Base-by-base conservation (phyloP, 2,113 vertebrate species). In the Odocoileus virginianus region DNA sequence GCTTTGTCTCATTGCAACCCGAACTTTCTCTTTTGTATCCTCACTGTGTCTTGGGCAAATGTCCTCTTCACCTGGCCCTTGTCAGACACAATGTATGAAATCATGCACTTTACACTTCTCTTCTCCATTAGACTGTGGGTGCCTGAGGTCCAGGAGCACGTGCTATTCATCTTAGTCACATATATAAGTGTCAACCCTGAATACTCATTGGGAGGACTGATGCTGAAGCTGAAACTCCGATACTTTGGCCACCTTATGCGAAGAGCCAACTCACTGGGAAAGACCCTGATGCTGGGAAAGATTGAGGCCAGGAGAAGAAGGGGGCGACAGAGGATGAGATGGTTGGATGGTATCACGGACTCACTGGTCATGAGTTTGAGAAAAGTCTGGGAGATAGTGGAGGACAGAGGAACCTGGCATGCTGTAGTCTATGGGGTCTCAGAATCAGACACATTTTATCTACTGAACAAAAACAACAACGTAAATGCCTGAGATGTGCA, bases 11-110 rank as follows among this genome's bases (percentile, higher is more conserved):
- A 8, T 27, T 7, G 13, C 17, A 14, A 28, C n/a, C 57, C 87
- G 10, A n/a, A 5, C 16, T 11, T 3, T 3, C 8, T 61, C 3
- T 8, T 30, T 55, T 30, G 12, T 7, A 1, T 87, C 36, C 27
- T 52, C 78, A 19, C 4, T 16, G 27, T 40, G 12, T 76, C 7
- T 50, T 5, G 10, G 58, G 3, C 21, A 21, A 2, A 30, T 10
- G 15, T 74, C 33, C 5, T 8, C 36, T 13, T 79, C 36, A 36
- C 6, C 84, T 52, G n/a, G 54, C 45, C n/a, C 9, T 40, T 28
- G 23, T 14, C 0, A 1, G 11, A 6, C 36, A 8, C n/a, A 33
- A 2, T 40, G 5, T 52, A 57, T 43, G 28, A 54, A 52, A 3
- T 30, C 7, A 23, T n/a, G 10, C 8, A 23, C 36, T 61, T 55